Percentiles rank a stretch among this genome's conserved stretches.
Conservation (phyloP, 1,140 invertebrate species). For the Batillaria attramentaria region DNA sequence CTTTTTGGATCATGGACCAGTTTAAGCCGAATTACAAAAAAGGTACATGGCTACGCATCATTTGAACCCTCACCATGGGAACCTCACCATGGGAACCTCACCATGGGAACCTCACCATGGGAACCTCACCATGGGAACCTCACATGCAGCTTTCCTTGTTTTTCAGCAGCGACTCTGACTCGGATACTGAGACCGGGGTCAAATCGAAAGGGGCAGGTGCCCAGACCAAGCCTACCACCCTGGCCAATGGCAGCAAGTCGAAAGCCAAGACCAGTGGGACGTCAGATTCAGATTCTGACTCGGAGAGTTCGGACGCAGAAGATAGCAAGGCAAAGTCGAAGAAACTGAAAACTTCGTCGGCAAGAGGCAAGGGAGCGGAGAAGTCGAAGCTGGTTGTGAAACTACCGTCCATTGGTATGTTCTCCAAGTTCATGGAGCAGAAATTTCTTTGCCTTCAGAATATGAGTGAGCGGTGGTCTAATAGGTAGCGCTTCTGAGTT, state of each 20-base stretch:
- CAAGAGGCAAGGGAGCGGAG: constrained; percentile 30
- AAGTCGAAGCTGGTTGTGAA: too few relatives aligned
- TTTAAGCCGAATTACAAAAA: neutral
- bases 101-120: neutral
- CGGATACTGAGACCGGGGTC: constrained; percentile 12
- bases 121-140: neutral
- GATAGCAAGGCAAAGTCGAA: constrained; percentile 25
- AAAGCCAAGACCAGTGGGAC: constrained; percentile 28
- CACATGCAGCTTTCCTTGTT: neutral
- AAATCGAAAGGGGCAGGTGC: constrained; percentile 20
- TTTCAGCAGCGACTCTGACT: neutral
- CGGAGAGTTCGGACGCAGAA: constrained; percentile 38
- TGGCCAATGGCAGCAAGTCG: neutral
- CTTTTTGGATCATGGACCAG: neutral
- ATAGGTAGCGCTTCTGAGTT: too few relatives aligned
- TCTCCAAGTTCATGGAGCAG: too few relatives aligned
- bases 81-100: neutral
- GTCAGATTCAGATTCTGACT: constrained; percentile 42
- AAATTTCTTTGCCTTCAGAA: too few relatives aligned
- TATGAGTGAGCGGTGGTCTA: too few relatives aligned
- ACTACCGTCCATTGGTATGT: too few relatives aligned
- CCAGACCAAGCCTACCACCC: neutral
- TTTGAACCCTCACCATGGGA: neutral
- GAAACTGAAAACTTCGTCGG: constrained; percentile 29
- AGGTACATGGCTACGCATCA: neutral